Percentiles rank a stretch among this genome's conserved stretches.
Conservation (phyloP, 2,113 vertebrate species). For the Haliaeetus leucogaster region DNA sequence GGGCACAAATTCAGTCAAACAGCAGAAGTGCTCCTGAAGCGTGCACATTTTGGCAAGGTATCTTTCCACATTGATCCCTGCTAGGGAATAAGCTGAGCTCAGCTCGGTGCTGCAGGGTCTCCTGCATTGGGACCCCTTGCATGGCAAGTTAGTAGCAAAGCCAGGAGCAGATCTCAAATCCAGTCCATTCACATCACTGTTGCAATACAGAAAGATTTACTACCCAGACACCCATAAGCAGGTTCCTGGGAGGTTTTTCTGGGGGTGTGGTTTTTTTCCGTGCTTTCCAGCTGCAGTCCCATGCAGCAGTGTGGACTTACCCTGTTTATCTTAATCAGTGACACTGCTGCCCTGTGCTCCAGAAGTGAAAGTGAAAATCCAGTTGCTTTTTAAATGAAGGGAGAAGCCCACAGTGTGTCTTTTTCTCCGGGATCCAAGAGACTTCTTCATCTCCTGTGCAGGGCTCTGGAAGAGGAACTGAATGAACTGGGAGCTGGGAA, state of each 20-base stretch:
- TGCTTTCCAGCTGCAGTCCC: not conserved
- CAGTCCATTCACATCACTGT: accelerated
- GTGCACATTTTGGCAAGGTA: accelerated
- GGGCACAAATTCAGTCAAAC: not conserved
- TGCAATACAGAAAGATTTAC: not conserved
- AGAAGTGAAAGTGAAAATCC: not conserved
- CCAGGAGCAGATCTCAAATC: not conserved
- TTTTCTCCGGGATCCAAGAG: not conserved
- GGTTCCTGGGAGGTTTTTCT: not conserved
- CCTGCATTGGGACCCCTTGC: not conserved
- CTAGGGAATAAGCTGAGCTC: not conserved
- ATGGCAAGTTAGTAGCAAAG: not conserved
- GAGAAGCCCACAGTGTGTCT: accelerated
- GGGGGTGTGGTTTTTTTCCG: accelerated
- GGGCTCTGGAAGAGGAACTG: not conserved
- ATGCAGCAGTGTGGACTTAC: accelerated
- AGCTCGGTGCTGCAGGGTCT: too few relatives aligned
- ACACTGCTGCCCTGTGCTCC: accelerated
- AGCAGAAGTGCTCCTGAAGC: not conserved
- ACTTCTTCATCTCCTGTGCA: accelerated
- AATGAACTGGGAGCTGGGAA: not conserved
- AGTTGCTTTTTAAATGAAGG: not conserved
- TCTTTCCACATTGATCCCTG: not conserved
- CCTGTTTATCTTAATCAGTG: accelerated
- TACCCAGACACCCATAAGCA: too few relatives aligned